Evolutionary conservation across 2,888 invertebrate species (phyloP).

Genomic region (Brachyptera risi): DNA sequence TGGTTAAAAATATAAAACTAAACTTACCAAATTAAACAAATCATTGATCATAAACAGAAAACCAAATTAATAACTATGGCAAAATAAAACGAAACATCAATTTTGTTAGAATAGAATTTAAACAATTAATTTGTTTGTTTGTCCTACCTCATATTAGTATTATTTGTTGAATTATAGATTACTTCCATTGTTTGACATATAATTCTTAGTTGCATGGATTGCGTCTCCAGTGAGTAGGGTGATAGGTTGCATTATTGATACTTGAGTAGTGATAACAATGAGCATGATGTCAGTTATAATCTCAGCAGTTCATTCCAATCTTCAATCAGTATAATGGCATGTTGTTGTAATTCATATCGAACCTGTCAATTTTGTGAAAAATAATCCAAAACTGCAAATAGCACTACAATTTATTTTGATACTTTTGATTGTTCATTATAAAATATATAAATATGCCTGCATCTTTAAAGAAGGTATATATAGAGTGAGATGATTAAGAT

Average conservation of each 20-base stretch:
- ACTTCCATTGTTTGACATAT: background rate
- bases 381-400: no score
- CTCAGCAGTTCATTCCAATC: background rate
- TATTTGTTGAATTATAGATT: background rate
- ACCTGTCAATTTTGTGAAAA: background rate
- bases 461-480: no score
- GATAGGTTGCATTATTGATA: constrained; percentile 2
- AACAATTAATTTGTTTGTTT: constrained; percentile 1
- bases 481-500: no score
- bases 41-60: background rate
- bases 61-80: background rate
- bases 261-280: background rate
- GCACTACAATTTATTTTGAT: no score
- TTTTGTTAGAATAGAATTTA: constrained; percentile 3
- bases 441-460: no score
- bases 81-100: constrained; percentile 2
- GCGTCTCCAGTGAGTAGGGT: no score
- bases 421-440: no score
- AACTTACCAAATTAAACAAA: background rate
- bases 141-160: constrained; percentile 3
- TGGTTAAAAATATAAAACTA: background rate
- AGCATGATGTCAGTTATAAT: background rate
- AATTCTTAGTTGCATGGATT: constrained; percentile 12
- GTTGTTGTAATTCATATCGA: background rate
- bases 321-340: background rate